These are phyloP conservation scores for Brachionus calyciflorus DNA, from an alignment of 1,140 invertebrate genomes.

Conservation along the genomic window DNA sequence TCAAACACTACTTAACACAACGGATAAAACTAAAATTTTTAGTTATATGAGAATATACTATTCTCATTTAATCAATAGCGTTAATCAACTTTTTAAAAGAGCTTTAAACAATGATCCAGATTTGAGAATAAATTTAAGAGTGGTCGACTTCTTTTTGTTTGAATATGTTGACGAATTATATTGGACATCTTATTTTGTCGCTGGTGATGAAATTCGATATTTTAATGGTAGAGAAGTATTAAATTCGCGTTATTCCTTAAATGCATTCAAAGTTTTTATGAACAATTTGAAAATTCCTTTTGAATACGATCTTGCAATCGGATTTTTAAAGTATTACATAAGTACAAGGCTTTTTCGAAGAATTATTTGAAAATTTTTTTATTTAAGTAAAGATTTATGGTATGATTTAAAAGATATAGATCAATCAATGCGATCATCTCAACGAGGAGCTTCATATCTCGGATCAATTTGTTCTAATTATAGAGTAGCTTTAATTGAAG, in stretches of 20 bases:
- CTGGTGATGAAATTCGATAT: background rate
- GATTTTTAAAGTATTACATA: background rate
- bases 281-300: background rate
- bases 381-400: conserved; percentile 9
- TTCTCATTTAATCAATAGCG: background rate
- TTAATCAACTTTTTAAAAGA: background rate
- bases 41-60: background rate
- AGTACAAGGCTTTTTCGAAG: background rate
- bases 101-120: background rate
- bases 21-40: background rate
- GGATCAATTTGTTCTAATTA: conserved; percentile 3
- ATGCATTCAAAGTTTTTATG: background rate
- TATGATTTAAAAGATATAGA: background rate
- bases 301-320: background rate
- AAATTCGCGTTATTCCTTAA: background rate
- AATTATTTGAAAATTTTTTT: background rate
- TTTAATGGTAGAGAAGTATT: background rate
- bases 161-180: background rate
- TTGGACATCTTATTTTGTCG: background rate
- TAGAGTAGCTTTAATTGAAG: background rate
- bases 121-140: background rate
- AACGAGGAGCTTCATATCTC: background rate
- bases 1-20: background rate
- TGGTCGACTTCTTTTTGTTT: background rate
- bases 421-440: background rate